Evolutionary conservation across 2,113 vertebrate genomes (phyloP).

Genomic region (Regulus satrapa): DNA sequence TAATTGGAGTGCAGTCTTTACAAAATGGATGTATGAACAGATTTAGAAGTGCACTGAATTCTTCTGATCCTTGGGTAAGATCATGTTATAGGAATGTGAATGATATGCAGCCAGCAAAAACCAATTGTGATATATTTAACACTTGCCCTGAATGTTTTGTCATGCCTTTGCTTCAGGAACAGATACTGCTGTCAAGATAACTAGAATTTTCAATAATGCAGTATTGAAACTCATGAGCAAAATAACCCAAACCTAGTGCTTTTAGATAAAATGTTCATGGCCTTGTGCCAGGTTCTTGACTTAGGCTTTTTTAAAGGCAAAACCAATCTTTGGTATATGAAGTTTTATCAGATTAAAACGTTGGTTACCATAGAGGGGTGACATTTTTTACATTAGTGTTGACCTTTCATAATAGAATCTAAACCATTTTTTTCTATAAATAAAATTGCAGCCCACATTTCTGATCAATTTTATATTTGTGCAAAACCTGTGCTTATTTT

Average conservation of each 20-base stretch:
- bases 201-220: background rate
- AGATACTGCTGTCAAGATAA: background rate
- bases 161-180: background rate
- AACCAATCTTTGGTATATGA: background rate
- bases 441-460: background rate
- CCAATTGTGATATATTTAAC: background rate
- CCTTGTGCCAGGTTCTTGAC: background rate
- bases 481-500: background rate
- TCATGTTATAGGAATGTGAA: background rate
- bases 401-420: background rate
- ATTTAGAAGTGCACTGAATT: constrained; percentile 89
- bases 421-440: background rate
- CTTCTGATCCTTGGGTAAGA: constrained; percentile 89
- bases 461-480: background rate
- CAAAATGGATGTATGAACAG: constrained; percentile 91
- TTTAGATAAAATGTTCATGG: background rate
- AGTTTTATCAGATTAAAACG: background rate
- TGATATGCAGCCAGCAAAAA: background rate
- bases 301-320: background rate
- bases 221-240: background rate
- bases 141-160: background rate
- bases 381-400: background rate
- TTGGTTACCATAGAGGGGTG: background rate
- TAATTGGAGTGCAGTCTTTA: constrained; percentile 90
- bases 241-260: background rate